Base-by-base conservation (phyloP, 2,113 vertebrate species). In the Henicopernis longicauda region DNA sequence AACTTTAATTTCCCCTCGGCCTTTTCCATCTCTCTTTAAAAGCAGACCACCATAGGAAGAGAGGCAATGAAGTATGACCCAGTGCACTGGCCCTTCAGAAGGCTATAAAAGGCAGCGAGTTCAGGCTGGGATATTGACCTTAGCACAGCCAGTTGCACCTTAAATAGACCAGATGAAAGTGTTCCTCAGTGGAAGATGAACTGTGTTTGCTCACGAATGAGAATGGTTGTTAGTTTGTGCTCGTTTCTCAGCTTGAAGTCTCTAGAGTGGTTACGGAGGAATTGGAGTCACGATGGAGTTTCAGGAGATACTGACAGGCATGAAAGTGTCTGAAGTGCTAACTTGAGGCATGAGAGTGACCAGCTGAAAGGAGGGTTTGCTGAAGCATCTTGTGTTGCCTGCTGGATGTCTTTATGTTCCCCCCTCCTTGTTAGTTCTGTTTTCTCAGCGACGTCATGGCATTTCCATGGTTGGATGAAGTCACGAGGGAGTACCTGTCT, bases 81-180 rank as follows among this genome's bases (percentile, higher is more conserved):
- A 3, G 76, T 5, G 32, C 6, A 6, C 72, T 25, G 71, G 62
- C 52, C 89, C 58, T 76, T 76, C 82, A 52, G 45, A 76, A 91
- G 58, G 83, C 93, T 94, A 40, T 87, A 78, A 94, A 94, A 87
- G 77, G 86, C 86, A 76, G 83, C 0, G n/a, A 69, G 91, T 79
- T 97, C 91, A 84, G 94, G 73, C 72, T 58, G 34, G 90, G 86
- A 15, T 96, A 38, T 29, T 93, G 96, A 89, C 93, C 95, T 95
- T 38, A 62, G 89, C 73, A 22, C 95, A 89, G 92, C 72, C 72
- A 80, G 65, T 44, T 84, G 66, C 70, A 89, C 95, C 96, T 97
- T 69, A 84, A 95, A 94, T 95, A 96, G 96, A 54, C 55, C 47
- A 91, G 70, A 69, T 42, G 86, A 76, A 82, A 89, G 84, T 42